Conservation (phyloP, 2,113 vertebrate species). For the Psittacara wagleri region DNA sequence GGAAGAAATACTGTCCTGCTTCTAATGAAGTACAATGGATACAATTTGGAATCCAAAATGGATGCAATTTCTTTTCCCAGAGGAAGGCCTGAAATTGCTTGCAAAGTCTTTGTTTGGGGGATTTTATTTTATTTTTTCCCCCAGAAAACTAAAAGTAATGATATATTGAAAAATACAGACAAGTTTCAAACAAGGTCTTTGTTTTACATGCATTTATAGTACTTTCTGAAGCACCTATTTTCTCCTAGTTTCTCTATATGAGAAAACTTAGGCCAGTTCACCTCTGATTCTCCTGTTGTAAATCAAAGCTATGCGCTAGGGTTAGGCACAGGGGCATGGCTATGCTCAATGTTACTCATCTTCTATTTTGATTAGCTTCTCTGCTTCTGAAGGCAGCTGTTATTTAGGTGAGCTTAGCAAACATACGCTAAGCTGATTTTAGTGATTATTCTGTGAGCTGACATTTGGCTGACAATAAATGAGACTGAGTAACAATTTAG, state of each 20-base stretch:
- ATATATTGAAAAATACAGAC: background rate
- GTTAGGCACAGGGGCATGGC: background rate
- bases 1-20: background rate
- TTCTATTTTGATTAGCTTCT: background rate
- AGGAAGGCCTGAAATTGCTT: background rate
- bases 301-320: background rate
- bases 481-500: background rate
- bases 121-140: background rate
- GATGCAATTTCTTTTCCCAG: background rate
- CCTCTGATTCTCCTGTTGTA: background rate
- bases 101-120: background rate
- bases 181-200: background rate
- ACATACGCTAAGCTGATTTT: background rate
- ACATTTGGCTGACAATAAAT: background rate
- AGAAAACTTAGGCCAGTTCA: background rate
- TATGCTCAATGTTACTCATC: background rate
- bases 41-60: background rate
- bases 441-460: background rate
- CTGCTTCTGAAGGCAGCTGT: background rate
- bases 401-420: background rate
- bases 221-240: background rate
- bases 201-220: background rate
- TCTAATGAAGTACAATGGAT: background rate
- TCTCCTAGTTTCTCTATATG: background rate
- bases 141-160: background rate